Evolutionary conservation across 2,888 invertebrate genomes (phyloP), one percentile per base, ranked within the genome.

Genomic region (Chironomus tentans): DNA sequence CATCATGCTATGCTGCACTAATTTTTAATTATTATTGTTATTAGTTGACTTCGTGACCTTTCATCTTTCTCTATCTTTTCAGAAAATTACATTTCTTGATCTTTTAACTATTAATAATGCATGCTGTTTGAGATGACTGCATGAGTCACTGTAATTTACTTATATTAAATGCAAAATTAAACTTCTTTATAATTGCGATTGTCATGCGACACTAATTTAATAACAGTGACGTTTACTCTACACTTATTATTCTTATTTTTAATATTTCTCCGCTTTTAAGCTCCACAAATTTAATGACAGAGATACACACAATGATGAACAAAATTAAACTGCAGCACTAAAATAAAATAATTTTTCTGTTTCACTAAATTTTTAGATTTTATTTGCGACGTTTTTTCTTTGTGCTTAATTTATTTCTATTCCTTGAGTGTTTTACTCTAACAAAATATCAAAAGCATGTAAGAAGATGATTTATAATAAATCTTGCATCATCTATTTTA

Each of bases 401-500:
- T 38, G 38, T 38, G 38, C 38, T 38, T 38, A 38, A 38, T 38
- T 38, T 38, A 38, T 38, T 38, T 38, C 38, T 38, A 38, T 38
- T 38, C 4, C 38, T 38, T 38, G 38, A 5, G 56, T 15, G 5
- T 56, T 50, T n/a, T 50, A 50, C 13, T 50, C 50, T 50, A n/a
- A 50, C n/a, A 18, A 56, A 18, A 56, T 56, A 56, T 56, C 56
- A 56, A 56, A 56, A 12, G 22, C 65, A 65, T 65, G 65, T 65
- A 65, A 22, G 65, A 65, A 65, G 65, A 65, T 65, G 24, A 65
- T 65, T 65, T 65, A 22, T 65, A 56, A 73, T 73, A 73, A 73
- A 73, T 73, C 72, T 73, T 62, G 61, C 62, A 28, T 71, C 71
- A 56, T 71, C 48, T 56, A 56, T 56, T 73, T 62, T 73, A 73